These are phyloP conservation scores for Ypsolopha scabrella DNA, from an alignment of 2,888 invertebrate species.

Conservation along the genomic window DNA sequence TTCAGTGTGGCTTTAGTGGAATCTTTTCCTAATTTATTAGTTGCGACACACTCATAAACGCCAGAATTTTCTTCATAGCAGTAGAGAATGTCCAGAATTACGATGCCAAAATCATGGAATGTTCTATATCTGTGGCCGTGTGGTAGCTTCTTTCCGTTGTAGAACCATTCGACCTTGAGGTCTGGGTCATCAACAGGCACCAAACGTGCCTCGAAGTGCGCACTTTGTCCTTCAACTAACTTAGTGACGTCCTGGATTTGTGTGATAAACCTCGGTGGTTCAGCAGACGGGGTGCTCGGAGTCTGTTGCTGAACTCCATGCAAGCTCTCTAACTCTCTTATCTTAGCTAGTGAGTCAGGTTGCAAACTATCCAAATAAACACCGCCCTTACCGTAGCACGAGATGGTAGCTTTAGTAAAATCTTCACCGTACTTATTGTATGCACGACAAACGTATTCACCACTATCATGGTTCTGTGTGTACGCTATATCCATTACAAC, in stretches of 20 bases:
- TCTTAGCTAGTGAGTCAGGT: slow-evolving; percentile 89
- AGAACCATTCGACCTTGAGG: slow-evolving; percentile 95
- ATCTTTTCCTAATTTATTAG: slow-evolving; percentile 93
- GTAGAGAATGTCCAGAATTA: slow-evolving; percentile 93
- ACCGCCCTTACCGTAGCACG: slow-evolving; percentile 86
- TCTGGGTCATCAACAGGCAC: slow-evolving; percentile 96
- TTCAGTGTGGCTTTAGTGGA: slow-evolving; percentile 89
- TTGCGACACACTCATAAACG: slow-evolving; percentile 95
- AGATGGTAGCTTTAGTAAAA: slow-evolving; percentile 85
- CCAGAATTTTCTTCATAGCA: slow-evolving; percentile 95
- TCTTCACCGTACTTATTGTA: slow-evolving; percentile 93
- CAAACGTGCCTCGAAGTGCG: slow-evolving; percentile 92
- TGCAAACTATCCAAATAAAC: slow-evolving; percentile 91
- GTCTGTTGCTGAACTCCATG: slow-evolving; percentile 76
- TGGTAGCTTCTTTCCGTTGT: slow-evolving; percentile 91
- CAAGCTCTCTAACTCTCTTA: slow-evolving; percentile 85
- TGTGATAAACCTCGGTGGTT: slow-evolving; percentile 93
- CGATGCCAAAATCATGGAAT: slow-evolving; percentile 97
- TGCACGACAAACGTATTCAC: slow-evolving; percentile 94
- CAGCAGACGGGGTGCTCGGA: slow-evolving; percentile 76
- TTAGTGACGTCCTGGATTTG: slow-evolving; percentile 87
- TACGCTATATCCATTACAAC: slow-evolving; percentile 97
- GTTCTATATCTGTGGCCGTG: slow-evolving; percentile 97
- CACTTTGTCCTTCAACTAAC: slow-evolving; percentile 94
- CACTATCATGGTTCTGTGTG: slow-evolving; percentile 95